These are phyloP conservation scores for Tyria jacobaeae DNA, from an alignment of 2,888 invertebrate species.

Conservation along the genomic window DNA sequence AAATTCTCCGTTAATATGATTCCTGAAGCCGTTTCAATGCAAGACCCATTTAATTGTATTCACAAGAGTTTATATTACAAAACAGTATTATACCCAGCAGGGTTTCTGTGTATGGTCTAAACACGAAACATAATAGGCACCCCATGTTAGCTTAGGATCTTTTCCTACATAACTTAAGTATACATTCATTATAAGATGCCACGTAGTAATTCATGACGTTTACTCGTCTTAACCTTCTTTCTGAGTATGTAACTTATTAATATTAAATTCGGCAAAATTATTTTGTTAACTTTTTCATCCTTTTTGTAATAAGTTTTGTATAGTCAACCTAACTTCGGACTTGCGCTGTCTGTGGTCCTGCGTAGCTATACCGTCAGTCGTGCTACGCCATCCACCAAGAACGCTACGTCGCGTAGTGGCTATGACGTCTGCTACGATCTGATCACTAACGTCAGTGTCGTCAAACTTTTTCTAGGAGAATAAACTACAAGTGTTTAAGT, in stretches of 20 bases:
- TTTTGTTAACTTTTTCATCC: slow-evolving; percentile 31
- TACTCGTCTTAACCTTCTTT: background rate
- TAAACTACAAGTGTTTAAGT: slow-evolving; percentile 47
- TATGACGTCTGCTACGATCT: slow-evolving; percentile 59
- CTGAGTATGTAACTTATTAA: slow-evolving; percentile 1
- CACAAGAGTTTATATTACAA: slow-evolving; percentile 29
- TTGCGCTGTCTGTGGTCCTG: slow-evolving; percentile 70
- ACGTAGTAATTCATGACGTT: slow-evolving; percentile 36
- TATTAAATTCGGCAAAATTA: slow-evolving; percentile 18
- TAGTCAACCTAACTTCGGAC: slow-evolving; percentile 56
- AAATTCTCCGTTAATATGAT: slow-evolving; percentile 17
- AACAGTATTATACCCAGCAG: slow-evolving; percentile 25
- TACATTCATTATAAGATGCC: slow-evolving; percentile 33
- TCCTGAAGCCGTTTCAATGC: slow-evolving; percentile 26
- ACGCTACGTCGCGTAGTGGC: slow-evolving; percentile 65
- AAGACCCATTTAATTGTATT: slow-evolving; percentile 32
- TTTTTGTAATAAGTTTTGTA: slow-evolving; percentile 43
- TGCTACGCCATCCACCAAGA: slow-evolving; percentile 68
- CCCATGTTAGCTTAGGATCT: slow-evolving; percentile 47
- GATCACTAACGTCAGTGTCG: slow-evolving; percentile 40
- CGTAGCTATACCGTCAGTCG: slow-evolving; percentile 69
- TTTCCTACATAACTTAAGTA: slow-evolving; percentile 21
- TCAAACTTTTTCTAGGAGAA: slow-evolving; percentile 53
- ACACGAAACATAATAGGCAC: slow-evolving; percentile 32
- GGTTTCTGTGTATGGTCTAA: slow-evolving; percentile 32